Percentiles rank a stretch among this genome's conserved stretches.
These are phyloP conservation scores for Etheostoma spectabile DNA, from an alignment of 2,113 vertebrate species.

Conservation along the genomic window DNA sequence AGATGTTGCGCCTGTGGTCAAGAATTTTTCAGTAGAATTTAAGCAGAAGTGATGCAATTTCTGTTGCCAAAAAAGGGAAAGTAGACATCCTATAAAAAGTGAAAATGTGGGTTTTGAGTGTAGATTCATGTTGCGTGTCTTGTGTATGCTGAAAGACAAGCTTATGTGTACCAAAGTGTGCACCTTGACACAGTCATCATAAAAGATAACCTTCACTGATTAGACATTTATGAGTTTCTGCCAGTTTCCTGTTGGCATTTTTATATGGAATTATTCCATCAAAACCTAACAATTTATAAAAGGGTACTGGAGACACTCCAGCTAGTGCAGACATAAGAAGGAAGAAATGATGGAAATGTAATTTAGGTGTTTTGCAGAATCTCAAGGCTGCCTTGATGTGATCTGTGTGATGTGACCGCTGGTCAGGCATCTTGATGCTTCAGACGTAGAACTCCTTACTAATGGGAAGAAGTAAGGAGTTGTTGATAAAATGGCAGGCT, in stretches of 20 bases:
- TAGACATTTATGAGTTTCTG: constrained; percentile 36
- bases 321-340: neutral
- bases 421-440: constrained; percentile 36
- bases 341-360: constrained; percentile 27
- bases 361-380: constrained; percentile 18
- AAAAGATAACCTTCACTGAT: constrained; percentile 38
- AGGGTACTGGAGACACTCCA: constrained; percentile 27
- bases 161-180: neutral
- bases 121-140: constrained; percentile 6
- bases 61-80: neutral
- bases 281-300: constrained; percentile 49
- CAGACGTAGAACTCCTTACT: neutral
- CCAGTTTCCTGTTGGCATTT: constrained; percentile 40
- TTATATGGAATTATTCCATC: constrained; percentile 49
- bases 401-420: constrained; percentile 21
- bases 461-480: constrained; percentile 7
- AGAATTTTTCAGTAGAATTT: constrained; percentile 28
- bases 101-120: neutral
- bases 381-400: constrained; percentile 20
- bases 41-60: neutral
- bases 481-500: constrained; percentile 34
- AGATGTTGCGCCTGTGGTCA: constrained; percentile 30
- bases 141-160: neutral
- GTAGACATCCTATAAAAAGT: constrained; percentile 3
- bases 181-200: constrained; percentile 19